Conservation (phyloP, 2,797 vertebrate species). For the Mus spretus region DNA sequence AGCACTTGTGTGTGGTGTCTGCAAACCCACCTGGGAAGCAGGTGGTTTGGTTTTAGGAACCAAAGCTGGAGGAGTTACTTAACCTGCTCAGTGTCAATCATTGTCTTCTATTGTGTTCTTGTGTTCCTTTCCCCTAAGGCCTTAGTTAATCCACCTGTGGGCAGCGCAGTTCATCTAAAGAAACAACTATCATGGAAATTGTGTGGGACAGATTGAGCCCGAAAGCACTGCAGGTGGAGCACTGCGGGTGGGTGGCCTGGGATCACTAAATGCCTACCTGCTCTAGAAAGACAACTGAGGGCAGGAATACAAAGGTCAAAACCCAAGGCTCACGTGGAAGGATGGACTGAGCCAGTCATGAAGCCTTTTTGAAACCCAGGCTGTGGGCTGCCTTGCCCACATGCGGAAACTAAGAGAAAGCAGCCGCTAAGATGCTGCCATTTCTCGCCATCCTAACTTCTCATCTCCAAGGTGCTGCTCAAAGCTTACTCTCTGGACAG, state of each 20-base stretch:
- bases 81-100: neutral
- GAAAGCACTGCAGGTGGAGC: neutral
- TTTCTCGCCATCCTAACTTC: neutral
- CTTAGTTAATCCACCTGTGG: neutral
- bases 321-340: neutral
- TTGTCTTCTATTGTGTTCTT: neutral
- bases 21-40: neutral
- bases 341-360: neutral
- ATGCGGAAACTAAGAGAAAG: neutral
- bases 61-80: neutral
- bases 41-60: constrained; percentile 10
- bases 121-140: neutral
- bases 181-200: neutral
- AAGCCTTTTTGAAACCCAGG: neutral
- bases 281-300: neutral
- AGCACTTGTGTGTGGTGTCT: neutral
- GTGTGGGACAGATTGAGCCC: neutral
- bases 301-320: neutral
- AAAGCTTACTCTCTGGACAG: neutral
- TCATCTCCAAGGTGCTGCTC: too few relatives aligned
- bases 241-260: neutral
- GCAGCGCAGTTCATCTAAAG: neutral
- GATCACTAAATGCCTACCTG: neutral
- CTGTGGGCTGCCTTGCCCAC: neutral
- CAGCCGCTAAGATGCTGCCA: neutral